A percentile compares a stretch with the other conserved stretches of the same genome.
These are phyloP conservation scores for Pogonocherus hispidulus DNA, from an alignment of 2,888 invertebrate species.

Conservation along the genomic window DNA sequence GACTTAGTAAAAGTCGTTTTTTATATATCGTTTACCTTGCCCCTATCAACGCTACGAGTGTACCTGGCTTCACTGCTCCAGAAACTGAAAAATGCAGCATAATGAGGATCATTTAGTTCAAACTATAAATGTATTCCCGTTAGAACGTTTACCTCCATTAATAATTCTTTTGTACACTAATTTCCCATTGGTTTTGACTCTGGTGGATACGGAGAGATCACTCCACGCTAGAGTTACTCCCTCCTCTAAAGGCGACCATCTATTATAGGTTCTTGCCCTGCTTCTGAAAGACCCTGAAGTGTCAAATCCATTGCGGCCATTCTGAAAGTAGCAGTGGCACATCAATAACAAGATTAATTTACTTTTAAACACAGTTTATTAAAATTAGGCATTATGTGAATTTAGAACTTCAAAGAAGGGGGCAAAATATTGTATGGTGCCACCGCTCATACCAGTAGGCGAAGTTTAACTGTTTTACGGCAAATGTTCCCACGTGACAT, in stretches of 20 bases:
- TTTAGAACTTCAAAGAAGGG: too few relatives aligned
- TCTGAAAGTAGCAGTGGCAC: conserved; percentile 22
- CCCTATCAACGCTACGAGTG: conserved; percentile 87
- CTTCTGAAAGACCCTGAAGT: conserved; percentile 25
- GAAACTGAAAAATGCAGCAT: conserved; percentile 74
- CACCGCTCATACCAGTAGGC: too few relatives aligned
- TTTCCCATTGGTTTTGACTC: conserved; percentile 62
- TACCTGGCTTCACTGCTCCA: conserved; percentile 86
- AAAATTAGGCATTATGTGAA: too few relatives aligned
- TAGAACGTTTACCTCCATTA: conserved; percentile 75
- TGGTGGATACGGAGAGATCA: conserved; percentile 81
- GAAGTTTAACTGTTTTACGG: too few relatives aligned
- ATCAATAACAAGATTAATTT: too few relatives aligned
- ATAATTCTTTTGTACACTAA: conserved; percentile 79
- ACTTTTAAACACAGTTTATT: too few relatives aligned
- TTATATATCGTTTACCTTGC: conserved; percentile 76
- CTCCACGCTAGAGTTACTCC: conserved; percentile 85
- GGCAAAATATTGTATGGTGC: too few relatives aligned
- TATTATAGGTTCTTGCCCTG: conserved; percentile 67
- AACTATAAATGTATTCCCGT: too few relatives aligned
- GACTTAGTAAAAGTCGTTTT: too few relatives aligned
- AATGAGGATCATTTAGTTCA: background rate
- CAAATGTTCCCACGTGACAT: too few relatives aligned
- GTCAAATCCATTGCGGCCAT: background rate
- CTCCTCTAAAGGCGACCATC: conserved; percentile 73